These are phyloP conservation scores for Stramonita haemastoma DNA, from an alignment of 2,888 invertebrate genomes.

Conservation along the genomic window DNA sequence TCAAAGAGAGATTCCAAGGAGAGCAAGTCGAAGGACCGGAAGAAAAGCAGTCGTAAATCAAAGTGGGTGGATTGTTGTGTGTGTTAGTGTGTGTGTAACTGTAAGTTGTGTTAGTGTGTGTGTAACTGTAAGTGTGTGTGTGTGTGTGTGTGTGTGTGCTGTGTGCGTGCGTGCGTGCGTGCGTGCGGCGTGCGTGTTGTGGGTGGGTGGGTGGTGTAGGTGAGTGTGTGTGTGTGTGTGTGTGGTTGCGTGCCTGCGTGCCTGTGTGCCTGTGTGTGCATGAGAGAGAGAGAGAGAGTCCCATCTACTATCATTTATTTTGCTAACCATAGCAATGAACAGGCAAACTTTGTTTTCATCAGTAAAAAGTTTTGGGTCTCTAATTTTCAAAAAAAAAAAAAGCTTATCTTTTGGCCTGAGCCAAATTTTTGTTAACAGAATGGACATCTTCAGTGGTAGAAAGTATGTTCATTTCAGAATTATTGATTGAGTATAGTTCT, in stretches of 20 bases:
- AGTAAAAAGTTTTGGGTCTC: too few relatives aligned
- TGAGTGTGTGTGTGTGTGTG: constrained; percentile 10
- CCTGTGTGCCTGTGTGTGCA: background rate
- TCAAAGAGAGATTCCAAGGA: background rate
- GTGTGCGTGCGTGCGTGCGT: background rate
- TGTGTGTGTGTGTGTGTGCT: background rate
- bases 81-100: background rate
- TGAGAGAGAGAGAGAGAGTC: too few relatives aligned
- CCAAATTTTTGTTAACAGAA: too few relatives aligned
- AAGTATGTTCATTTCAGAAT: too few relatives aligned
- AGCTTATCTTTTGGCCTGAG: too few relatives aligned
- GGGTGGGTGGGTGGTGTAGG: background rate
- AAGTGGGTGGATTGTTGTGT: background rate
- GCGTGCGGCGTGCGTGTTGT: background rate
- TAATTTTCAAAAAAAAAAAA: too few relatives aligned
- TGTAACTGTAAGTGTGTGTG: background rate
- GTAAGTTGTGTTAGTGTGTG: too few relatives aligned
- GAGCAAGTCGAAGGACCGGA: constrained; percentile 25
- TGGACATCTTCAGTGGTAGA: too few relatives aligned
- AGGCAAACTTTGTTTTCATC: too few relatives aligned
- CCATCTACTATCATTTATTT: too few relatives aligned
- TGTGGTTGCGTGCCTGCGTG: background rate
- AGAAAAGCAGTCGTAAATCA: constrained; percentile 25
- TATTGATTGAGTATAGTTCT: too few relatives aligned
- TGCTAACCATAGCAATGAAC: too few relatives aligned